Evolutionary conservation across 2,113 vertebrate genomes (phyloP).

Genomic region (Chroicocephalus ridibundus): DNA sequence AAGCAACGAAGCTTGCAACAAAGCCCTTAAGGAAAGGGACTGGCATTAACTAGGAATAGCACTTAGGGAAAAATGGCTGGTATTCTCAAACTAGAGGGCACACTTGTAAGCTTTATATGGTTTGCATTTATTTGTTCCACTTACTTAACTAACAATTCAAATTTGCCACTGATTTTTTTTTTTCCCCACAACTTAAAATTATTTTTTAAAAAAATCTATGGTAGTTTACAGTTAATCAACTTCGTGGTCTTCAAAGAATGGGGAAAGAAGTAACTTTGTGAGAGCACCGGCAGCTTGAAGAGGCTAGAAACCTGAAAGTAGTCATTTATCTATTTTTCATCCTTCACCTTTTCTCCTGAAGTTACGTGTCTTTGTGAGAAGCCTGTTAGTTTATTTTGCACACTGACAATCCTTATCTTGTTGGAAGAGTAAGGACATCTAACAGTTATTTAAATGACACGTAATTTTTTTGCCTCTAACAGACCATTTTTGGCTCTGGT

Average conservation of each 20-base stretch:
- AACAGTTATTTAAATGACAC: not conserved
- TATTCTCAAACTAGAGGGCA: not conserved
- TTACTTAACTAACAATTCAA: not conserved
- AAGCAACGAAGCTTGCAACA: not conserved
- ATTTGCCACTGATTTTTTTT: not conserved
- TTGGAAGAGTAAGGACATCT: not conserved
- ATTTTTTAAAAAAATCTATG: fast-evolving
- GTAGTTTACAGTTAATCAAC: not conserved
- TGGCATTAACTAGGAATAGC: not conserved
- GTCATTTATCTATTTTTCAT: not conserved
- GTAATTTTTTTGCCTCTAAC: not conserved
- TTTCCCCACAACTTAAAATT: not conserved
- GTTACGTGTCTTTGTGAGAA: not conserved
- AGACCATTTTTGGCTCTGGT: not conserved
- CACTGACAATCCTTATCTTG: not conserved
- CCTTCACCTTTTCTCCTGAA: not conserved
- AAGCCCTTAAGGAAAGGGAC: not conserved
- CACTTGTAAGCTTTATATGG: not conserved
- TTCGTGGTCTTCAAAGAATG: not conserved
- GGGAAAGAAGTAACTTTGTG: not conserved
- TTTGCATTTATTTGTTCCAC: not conserved
- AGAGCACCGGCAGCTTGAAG: not conserved
- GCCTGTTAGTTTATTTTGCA: not conserved
- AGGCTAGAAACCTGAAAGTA: not conserved
- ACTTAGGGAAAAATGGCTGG: not conserved